These are phyloP conservation scores for Polyergus mexicanus DNA, from an alignment of 1,140 invertebrate species.

Conservation along the genomic window DNA sequence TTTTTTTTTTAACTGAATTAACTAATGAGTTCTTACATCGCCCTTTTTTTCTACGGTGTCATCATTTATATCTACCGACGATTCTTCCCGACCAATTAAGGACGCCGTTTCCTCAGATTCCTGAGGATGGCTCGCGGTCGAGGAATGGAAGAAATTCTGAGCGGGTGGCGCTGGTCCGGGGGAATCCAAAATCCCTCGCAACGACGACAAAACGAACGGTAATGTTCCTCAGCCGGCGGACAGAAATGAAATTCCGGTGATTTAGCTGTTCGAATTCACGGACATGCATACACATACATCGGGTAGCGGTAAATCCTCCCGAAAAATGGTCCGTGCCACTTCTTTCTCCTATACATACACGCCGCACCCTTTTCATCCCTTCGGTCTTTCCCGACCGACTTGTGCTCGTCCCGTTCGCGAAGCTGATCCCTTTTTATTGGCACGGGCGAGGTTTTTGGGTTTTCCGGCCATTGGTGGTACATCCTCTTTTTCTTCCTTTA, in stretches of 20 bases:
- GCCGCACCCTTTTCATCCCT: slow-evolving; percentile 16
- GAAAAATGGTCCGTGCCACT: slow-evolving; percentile 74
- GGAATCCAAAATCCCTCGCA: slow-evolving; percentile 69
- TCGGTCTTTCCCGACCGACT: slow-evolving; percentile 33
- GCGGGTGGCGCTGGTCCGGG: slow-evolving; percentile 19
- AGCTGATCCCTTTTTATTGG: slow-evolving; percentile 52
- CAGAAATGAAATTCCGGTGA: slow-evolving; percentile 85
- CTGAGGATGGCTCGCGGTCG: slow-evolving; percentile 14
- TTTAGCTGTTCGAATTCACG: slow-evolving; percentile 82
- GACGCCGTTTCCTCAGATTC: slow-evolving; percentile 57
- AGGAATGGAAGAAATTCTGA: slow-evolving; percentile 59
- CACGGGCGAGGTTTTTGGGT: slow-evolving; percentile 26
- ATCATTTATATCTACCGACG: slow-evolving; percentile 11
- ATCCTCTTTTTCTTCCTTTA: not conserved
- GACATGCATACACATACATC: slow-evolving; percentile 61
- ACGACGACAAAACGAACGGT: slow-evolving; percentile 77
- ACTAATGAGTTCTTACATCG: slow-evolving; percentile 1
- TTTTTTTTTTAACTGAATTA: no score
- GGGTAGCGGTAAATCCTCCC: slow-evolving; percentile 74
- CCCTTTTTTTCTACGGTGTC: not conserved
- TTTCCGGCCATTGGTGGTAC: slow-evolving; percentile 10
- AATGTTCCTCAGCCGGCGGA: slow-evolving; percentile 78
- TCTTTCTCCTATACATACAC: slow-evolving; percentile 65
- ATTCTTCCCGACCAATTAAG: slow-evolving; percentile 58
- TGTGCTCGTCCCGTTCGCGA: not conserved